A percentile compares a stretch with the other conserved stretches of the same genome.
Evolutionary conservation across 2,888 invertebrate genomes (phyloP).

Genomic region (Cantharis rustica): DNA sequence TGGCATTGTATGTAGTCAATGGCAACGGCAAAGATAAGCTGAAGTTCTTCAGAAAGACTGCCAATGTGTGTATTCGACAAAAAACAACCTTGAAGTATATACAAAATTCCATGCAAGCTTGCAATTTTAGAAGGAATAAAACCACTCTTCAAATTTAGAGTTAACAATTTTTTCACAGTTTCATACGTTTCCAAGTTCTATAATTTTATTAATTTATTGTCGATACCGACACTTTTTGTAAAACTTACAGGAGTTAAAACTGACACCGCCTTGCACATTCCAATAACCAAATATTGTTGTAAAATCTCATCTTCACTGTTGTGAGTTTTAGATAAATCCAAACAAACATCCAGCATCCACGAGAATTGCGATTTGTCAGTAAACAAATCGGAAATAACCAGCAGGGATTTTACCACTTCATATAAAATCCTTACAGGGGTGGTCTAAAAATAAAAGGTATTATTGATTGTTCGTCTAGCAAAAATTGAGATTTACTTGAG

Average conservation of each 20-base stretch:
- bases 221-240: background rate
- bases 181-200: slow-evolving; percentile 65
- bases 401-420: slow-evolving; percentile 67
- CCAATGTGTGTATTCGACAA: slow-evolving; percentile 56
- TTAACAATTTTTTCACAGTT: slow-evolving; percentile 64
- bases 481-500: slow-evolving; percentile 55
- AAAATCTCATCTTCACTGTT: slow-evolving; percentile 77
- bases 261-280: slow-evolving; percentile 70
- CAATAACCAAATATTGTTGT: slow-evolving; percentile 71
- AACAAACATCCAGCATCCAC: slow-evolving; percentile 76
- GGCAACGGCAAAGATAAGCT: slow-evolving; percentile 58
- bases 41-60: slow-evolving; percentile 58
- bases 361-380: slow-evolving; percentile 76
- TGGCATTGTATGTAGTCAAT: slow-evolving; percentile 61
- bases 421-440: slow-evolving; percentile 58
- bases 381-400: slow-evolving; percentile 77
- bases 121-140: slow-evolving; percentile 67
- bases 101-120: slow-evolving; percentile 69
- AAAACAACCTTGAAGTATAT: slow-evolving; percentile 66
- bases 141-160: slow-evolving; percentile 64
- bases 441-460: slow-evolving; percentile 44
- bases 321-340: slow-evolving; percentile 69
- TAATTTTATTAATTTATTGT: slow-evolving; percentile 23
- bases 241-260: slow-evolving; percentile 63
- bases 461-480: background rate